Evolutionary conservation across 2,888 invertebrate genomes (phyloP).

Genomic region (Lysandra bellargus): DNA sequence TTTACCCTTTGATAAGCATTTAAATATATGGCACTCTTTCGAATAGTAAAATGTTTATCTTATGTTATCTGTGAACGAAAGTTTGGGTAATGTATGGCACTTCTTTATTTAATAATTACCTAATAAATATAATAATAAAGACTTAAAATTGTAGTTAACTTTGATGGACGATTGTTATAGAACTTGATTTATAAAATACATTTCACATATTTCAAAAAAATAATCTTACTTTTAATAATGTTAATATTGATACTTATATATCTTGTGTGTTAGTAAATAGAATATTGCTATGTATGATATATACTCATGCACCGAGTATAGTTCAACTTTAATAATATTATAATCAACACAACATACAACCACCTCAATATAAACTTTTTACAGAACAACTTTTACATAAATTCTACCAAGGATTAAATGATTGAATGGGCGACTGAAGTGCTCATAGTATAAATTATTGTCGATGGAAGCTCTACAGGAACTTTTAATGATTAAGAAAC

Average conservation of each 20-base stretch:
- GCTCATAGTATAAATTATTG: neutral
- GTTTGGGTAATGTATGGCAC: conserved; percentile 5
- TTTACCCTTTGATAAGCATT: neutral
- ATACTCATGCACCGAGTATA: neutral
- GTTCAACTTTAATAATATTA: neutral
- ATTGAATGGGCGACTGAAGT: neutral
- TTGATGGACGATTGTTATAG: neutral
- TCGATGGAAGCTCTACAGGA: neutral
- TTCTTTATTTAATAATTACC: neutral
- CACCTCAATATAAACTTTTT: conserved; percentile 2
- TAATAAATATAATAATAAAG: neutral
- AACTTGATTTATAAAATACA: neutral
- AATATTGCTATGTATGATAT: neutral
- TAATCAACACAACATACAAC: conserved; percentile 9
- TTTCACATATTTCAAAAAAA: neutral
- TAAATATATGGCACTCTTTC: neutral
- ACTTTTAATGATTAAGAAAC: neutral
- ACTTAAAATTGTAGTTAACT: conserved; percentile 16
- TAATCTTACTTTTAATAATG: neutral
- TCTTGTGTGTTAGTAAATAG: neutral
- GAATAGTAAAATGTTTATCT: neutral
- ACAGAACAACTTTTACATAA: neutral
- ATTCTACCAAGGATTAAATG: neutral
- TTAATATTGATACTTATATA: neutral
- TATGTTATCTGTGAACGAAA: neutral